A percentile compares a stretch with the other conserved stretches of the same genome.
Evolutionary conservation across 1,140 invertebrate genomes (phyloP).

Genomic region (Drosophila parvula): DNA sequence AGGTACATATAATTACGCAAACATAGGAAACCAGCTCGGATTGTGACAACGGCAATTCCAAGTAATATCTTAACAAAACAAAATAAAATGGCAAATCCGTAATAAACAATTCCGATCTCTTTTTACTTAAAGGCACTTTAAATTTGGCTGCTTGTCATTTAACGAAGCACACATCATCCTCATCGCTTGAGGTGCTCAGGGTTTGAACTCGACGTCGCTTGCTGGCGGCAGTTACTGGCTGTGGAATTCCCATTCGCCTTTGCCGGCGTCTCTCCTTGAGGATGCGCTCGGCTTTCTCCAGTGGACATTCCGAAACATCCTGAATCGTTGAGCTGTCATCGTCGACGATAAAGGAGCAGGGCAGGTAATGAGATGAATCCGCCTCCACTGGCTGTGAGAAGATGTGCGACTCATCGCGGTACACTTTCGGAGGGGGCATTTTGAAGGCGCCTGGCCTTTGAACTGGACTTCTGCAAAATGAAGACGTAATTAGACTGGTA

Average conservation of each 20-base stretch:
- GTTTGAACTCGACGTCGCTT: slow-evolving; percentile 56
- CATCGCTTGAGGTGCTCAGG: slow-evolving; percentile 61
- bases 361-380: slow-evolving; percentile 67
- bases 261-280: slow-evolving; percentile 64
- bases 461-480: slow-evolving; percentile 60
- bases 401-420: slow-evolving; percentile 65
- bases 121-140: neutral
- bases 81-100: slow-evolving; percentile 1
- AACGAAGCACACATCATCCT: slow-evolving; percentile 46
- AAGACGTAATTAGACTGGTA: neutral
- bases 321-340: slow-evolving; percentile 34
- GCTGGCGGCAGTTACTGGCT: neutral
- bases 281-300: slow-evolving; percentile 79
- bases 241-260: slow-evolving; percentile 16
- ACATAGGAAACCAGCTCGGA: neutral
- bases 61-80: neutral
- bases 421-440: slow-evolving; percentile 62
- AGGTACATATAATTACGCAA: neutral
- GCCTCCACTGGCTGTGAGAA: slow-evolving; percentile 66
- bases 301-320: slow-evolving; percentile 62
- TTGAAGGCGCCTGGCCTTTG: slow-evolving; percentile 71
- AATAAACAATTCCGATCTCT: neutral
- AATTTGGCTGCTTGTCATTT: neutral
- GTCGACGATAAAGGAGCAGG: slow-evolving; percentile 73
- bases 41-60: neutral